Evolutionary conservation across 2,797 vertebrate genomes (phyloP).

Genomic region (Pipistrellus pygmaeus): DNA sequence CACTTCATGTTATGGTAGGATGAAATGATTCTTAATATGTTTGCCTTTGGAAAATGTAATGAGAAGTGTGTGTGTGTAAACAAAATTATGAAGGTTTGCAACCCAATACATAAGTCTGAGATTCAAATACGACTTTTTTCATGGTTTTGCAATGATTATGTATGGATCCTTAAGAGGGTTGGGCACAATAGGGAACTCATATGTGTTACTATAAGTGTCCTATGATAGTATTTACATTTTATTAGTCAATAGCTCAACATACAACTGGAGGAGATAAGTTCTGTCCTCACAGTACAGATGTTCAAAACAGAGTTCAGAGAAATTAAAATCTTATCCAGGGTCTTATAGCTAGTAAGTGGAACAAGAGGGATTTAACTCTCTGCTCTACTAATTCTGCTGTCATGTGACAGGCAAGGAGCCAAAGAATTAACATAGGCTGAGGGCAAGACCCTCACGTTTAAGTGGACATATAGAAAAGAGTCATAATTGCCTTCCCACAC

Average conservation of each 20-base stretch:
- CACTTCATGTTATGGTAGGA: slow-evolving; percentile 70
- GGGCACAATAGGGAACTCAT: not conserved
- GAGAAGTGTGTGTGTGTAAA: not conserved
- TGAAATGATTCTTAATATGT: slow-evolving; percentile 5
- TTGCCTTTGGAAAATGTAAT: not conserved
- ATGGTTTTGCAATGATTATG: not conserved
- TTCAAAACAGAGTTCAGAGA: not conserved
- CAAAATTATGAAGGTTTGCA: not conserved
- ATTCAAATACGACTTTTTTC: not conserved
- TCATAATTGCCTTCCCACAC: not conserved
- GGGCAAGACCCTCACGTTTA: not conserved
- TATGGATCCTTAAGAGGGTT: not conserved
- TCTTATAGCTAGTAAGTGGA: not conserved
- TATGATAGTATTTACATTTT: not conserved
- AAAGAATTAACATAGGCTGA: not conserved
- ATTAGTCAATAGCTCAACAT: not conserved
- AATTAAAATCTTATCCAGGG: not conserved
- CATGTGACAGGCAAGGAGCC: not conserved
- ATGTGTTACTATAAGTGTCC: not conserved
- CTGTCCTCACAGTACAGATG: not conserved
- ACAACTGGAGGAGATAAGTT: not conserved
- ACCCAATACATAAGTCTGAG: not conserved
- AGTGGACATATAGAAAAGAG: not conserved
- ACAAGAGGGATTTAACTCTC: not conserved
- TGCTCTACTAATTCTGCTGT: not conserved